phyloP scores from a whole-genome alignment of 2,888 invertebrate species.

The Melieria crassipennis region DNA sequence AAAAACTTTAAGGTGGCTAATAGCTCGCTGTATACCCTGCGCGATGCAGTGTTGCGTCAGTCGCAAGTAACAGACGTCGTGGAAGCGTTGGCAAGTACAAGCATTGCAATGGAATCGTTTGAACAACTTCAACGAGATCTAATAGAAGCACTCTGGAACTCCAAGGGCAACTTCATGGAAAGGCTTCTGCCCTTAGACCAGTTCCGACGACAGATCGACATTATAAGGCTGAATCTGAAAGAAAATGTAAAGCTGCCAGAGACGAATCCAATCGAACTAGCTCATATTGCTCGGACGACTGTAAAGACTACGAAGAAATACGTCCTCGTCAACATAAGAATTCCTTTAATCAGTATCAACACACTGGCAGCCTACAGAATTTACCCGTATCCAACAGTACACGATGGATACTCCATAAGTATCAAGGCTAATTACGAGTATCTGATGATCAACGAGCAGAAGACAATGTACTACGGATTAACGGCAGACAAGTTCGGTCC shows the following conservation, averaged over 20 bases:
- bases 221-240: constrained; percentile 4
- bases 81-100: neutral
- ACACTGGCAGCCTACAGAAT: constrained; percentile 1
- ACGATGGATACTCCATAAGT: constrained; percentile 16
- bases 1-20: constrained; percentile 4
- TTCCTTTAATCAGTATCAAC: constrained; percentile 19
- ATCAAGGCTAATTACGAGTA: neutral
- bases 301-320: constrained; percentile 5
- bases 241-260: constrained; percentile 11
- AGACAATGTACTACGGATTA: constrained; percentile 3
- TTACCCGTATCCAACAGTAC: constrained; percentile 18
- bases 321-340: constrained; percentile 18
- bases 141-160: constrained; percentile 12
- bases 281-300: neutral
- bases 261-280: constrained; percentile 14
- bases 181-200: constrained; percentile 8
- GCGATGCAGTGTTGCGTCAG: neutral
- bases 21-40: neutral
- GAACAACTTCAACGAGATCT: constrained; percentile 6
- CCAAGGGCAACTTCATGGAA: constrained; percentile 7
- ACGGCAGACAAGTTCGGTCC: constrained; percentile 5
- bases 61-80: neutral
- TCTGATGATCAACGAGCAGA: constrained; percentile 5
- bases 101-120: neutral
- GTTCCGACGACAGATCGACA: constrained; percentile 9